Evolutionary conservation across 2,888 invertebrate genomes (phyloP).

Genomic region (Agrilus cyanescens): DNA sequence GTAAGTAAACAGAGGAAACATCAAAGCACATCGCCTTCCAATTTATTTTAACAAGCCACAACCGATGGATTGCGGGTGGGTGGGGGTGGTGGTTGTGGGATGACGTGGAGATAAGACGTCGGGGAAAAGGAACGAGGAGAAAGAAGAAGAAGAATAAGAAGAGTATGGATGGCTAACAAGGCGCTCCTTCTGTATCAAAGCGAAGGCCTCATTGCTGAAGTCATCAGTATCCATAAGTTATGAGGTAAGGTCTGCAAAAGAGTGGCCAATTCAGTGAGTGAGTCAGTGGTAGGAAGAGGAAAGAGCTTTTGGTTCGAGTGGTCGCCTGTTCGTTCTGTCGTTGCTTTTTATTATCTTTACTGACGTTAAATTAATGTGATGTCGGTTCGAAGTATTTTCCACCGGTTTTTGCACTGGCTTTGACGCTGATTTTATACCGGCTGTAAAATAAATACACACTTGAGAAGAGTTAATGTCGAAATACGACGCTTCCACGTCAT

Average conservation of each 20-base stretch:
- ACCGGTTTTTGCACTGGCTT: too few relatives aligned
- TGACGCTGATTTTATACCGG: too few relatives aligned
- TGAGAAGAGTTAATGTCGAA: too few relatives aligned
- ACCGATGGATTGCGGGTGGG: slow-evolving; percentile 12
- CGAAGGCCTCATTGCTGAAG: slow-evolving; percentile 49
- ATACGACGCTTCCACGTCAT: too few relatives aligned
- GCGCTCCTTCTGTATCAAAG: slow-evolving; percentile 26
- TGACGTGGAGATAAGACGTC: neutral
- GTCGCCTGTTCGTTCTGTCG: slow-evolving; percentile 15
- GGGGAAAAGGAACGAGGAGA: slow-evolving; percentile 22
- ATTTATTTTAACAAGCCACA: slow-evolving; percentile 36
- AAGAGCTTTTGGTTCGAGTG: slow-evolving; percentile 27
- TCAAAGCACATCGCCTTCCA: slow-evolving; percentile 34
- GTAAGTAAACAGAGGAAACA: slow-evolving; percentile 25
- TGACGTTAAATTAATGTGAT: slow-evolving; percentile 30
- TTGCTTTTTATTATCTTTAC: slow-evolving; percentile 30
- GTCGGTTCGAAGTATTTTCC: slow-evolving; percentile 15
- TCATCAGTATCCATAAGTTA: slow-evolving; percentile 73
- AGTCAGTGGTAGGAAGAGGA: slow-evolving; percentile 9
- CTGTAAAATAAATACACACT: too few relatives aligned
- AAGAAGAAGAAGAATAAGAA: slow-evolving; percentile 39
- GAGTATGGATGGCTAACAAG: slow-evolving; percentile 32
- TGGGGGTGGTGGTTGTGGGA: slow-evolving; percentile 4
- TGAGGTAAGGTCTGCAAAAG: slow-evolving; percentile 37
- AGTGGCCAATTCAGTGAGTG: slow-evolving; percentile 30